Evolutionary conservation across 2,113 vertebrate species (phyloP), one percentile per base, ranked within the genome.

Genomic region (Aegithalos caudatus): DNA sequence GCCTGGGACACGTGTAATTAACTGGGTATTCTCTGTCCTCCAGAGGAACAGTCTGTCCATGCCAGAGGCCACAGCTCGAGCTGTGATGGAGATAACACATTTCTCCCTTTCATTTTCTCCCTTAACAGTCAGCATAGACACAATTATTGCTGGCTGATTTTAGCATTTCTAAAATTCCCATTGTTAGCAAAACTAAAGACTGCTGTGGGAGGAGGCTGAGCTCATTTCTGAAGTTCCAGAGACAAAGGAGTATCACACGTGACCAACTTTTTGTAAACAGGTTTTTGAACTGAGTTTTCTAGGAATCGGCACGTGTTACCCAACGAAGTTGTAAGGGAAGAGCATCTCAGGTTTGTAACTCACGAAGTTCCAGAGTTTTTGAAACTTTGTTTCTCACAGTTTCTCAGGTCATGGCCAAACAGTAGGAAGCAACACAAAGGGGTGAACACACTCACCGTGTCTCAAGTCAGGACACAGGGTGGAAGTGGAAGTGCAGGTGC

Each of bases 381-480:
- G n/a, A n/a, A 77, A 56, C 35, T 62, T 51, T 66, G 9, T 15
- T 86, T 33, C 16, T 77, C 12, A 2, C 3, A 64, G 38, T 81
- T 38, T 11, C 13, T 7, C 0, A 0, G 17, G 27, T 31, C 19
- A 29, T 2, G 47, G 38, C 12, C 27, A 24, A 4, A 12, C 5
- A 6, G 6, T 4, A 31, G 66, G 4, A 45, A 92, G 45, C 48
- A 80, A 18, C 15, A 5, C 2, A 3, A 42, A 13, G 19, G 31
- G 15, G 2, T 24, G n/a, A 62, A 51, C 2, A 1, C 0, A 1
- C 11, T 2, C 14, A 15, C 8, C 4, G 0, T 2, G 13, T 12
- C 28, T 51, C 8, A 31, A 35, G 33, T 35, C 21, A 19, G 33
- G 53, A 44, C 27, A 8, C 23, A 24, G 19, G 23, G 0, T 20